Percentiles rank a stretch among this genome's conserved stretches.
phyloP scores from a whole-genome alignment of 1,140 invertebrate species.

The Samia ricini region DNA sequence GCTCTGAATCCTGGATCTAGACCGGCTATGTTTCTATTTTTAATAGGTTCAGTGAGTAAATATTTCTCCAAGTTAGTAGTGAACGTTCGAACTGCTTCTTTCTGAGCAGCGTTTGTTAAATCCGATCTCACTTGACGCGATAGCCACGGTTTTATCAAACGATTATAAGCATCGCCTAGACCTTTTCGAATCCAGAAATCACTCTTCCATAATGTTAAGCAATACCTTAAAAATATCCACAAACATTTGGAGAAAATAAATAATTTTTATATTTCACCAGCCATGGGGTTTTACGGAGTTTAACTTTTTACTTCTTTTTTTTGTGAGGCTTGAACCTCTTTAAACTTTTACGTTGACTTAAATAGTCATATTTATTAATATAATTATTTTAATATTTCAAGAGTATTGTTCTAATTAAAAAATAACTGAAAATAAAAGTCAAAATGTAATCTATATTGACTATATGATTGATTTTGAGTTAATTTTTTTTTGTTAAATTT shows the following conservation, averaged over 20 bases:
- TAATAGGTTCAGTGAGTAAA: slow-evolving; percentile 86
- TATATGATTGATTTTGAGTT: too few species aligned
- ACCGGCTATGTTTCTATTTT: slow-evolving; percentile 88
- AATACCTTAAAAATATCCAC: slow-evolving; percentile 48
- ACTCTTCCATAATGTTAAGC: slow-evolving; percentile 66
- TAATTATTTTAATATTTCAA: too few species aligned
- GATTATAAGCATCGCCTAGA: slow-evolving; percentile 74
- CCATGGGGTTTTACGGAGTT: too few species aligned
- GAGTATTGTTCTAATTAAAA: too few species aligned
- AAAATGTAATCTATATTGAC: too few species aligned
- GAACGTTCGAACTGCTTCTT: slow-evolving; percentile 91
- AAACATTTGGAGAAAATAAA: not conserved
- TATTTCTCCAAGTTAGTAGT: slow-evolving; percentile 90
- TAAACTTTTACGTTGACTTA: too few species aligned
- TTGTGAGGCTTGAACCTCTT: too few species aligned
- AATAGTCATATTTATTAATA: too few species aligned
- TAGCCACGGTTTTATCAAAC: slow-evolving; percentile 81
- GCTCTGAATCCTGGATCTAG: slow-evolving; percentile 92
- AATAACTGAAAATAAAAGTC: too few species aligned
- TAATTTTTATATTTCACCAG: not conserved
- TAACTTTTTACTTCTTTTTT: too few species aligned
- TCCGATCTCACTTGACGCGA: slow-evolving; percentile 83
- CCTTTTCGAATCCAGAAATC: slow-evolving; percentile 63
- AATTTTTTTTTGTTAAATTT: too few species aligned
- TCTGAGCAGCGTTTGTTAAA: slow-evolving; percentile 86